Evolutionary conservation across 2,113 vertebrate genomes (phyloP), one percentile per base, ranked within the genome.

Genomic region (Ctenodactylus gundi): DNA sequence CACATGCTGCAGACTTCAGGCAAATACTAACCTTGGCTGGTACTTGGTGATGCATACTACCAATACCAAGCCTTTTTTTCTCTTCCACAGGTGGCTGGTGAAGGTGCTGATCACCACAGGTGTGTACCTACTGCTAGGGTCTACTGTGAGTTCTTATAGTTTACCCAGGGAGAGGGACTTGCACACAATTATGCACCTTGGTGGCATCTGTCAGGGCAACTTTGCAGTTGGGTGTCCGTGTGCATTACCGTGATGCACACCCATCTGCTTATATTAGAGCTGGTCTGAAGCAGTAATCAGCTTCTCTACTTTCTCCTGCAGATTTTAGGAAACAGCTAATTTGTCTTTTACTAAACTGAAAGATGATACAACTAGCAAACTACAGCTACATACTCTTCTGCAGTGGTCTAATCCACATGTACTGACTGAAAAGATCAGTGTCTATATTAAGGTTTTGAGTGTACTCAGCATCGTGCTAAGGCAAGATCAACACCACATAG

Each of bases 51-150:
- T 98, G 91, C 96, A 96, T 97, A 96, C 98, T 98, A 98, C 98
- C 98, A 98, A 98, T 99, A 99, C 98, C 98, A 98, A 98, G 98
- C 98, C 98, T 99, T 97, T 98, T 98, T 98, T 98, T 99, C 98
- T 99, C 98, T 99, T 98, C 98, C 98, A 97, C 98, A 99, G 98
- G 98, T 99, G 98, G 97, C 98, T 98, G 98, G 98, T 98, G 98
- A 98, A 98, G 98, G 98, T 99, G 98, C 98, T 98, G 98, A 98
- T 98, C 97, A 97, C 98, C 98, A 98, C 98, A 99, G 98, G 98
- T 99, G 98, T 98, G 98, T 99, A 99, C 98, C 96, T 97, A 96
- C 96, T 97, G 97, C 97, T 98, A 98, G 98, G 98, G 97, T 92
- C 95, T 97, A 31, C 94, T 92, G 36, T 95, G 88, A 97, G 46